Evolutionary conservation across 1,140 invertebrate species (phyloP), one percentile per base, ranked within the genome.

Genomic region (Drosophila willistoni): DNA sequence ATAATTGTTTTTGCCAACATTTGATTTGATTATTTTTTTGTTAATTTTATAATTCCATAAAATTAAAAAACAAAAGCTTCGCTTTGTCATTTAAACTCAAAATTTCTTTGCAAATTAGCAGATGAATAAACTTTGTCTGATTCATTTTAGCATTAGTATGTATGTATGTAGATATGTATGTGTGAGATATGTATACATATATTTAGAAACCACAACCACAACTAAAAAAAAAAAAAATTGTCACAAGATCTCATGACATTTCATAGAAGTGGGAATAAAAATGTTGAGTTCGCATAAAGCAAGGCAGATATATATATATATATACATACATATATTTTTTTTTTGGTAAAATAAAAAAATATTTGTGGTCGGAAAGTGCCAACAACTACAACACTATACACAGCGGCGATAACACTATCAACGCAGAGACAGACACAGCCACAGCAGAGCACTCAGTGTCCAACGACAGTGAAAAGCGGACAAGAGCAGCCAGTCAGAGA

Each of bases 381-480:
- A 51, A 22, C 44, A 51, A 22, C 44, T 51, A 51, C 44, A 51
- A 51, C 33, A 59, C 33, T 59, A 13, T 19, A 36, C 56, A 59
- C 14, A 34, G 9, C 34, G 14, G n/a, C 56, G 33, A 59, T 42
- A 62, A 62, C 44, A 22, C 44, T 51, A 51, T 51, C 44, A 51
- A 51, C 17, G 22, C 44, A 47, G 7, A 51, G 17, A 22, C 17
- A 51, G 9, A 51, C 44, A 51, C 56, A 44, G 10, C 19, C 44
- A 51, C 56, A 44, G 10, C 19, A 25, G 6, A 25, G 34, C 36
- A 61, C 59, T 51, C 44, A 51, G 44, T 51, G 44, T 51, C 44
- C 59, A 61, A 10, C 36, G 72, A 69, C 73, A 59, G 55, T 59
- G 72, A 62, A 17, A 55, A 64, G 42, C 25, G 47, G 63, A 55